A percentile compares a stretch with the other conserved stretches of the same genome.
Evolutionary conservation across 2,797 vertebrate species (phyloP).

Genomic region (Arrhamphus sclerolepis): DNA sequence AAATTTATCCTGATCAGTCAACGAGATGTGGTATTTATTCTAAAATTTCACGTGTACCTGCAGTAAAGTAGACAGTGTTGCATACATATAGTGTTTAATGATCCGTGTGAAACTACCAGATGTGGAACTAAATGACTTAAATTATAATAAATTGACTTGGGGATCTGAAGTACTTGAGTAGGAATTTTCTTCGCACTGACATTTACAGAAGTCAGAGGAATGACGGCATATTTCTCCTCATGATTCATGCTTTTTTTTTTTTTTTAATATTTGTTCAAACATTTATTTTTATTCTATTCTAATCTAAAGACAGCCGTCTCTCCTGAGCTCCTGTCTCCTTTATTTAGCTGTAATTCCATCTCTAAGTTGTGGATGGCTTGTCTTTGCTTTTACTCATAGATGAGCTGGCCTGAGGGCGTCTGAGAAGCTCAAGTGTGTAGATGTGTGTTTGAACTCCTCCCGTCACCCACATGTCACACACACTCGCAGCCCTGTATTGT

Average conservation of each 20-base stretch:
- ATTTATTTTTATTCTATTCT: slow-evolving; percentile 12
- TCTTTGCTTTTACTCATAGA: slow-evolving; percentile 37
- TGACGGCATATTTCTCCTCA: no score
- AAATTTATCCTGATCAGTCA: slow-evolving; percentile 16
- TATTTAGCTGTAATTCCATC: slow-evolving; percentile 30
- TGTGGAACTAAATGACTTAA: slow-evolving; percentile 5
- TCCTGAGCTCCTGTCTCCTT: slow-evolving; percentile 3
- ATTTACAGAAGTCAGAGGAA: background rate
- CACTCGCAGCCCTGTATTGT: slow-evolving; percentile 51
- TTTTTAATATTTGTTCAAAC: no score
- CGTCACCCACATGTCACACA: slow-evolving; percentile 33
- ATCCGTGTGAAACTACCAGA: slow-evolving; percentile 5
- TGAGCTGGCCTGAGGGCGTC: slow-evolving; percentile 44
- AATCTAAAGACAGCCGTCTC: slow-evolving; percentile 16
- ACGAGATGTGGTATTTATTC: slow-evolving; percentile 12
- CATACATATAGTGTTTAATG: background rate
- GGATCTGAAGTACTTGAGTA: slow-evolving; percentile 5
- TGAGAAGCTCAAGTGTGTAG: slow-evolving; percentile 34
- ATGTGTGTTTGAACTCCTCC: slow-evolving; percentile 34
- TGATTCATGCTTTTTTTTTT: no score
- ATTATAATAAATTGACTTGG: slow-evolving; percentile 9
- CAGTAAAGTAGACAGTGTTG: background rate
- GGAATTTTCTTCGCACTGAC: background rate
- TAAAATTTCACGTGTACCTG: slow-evolving; percentile 8
- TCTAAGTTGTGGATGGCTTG: slow-evolving; percentile 37